A percentile compares a stretch with the other conserved stretches of the same genome.
phyloP scores from a whole-genome alignment of 2,888 invertebrate genomes.

The Erpobdella octoculata region DNA sequence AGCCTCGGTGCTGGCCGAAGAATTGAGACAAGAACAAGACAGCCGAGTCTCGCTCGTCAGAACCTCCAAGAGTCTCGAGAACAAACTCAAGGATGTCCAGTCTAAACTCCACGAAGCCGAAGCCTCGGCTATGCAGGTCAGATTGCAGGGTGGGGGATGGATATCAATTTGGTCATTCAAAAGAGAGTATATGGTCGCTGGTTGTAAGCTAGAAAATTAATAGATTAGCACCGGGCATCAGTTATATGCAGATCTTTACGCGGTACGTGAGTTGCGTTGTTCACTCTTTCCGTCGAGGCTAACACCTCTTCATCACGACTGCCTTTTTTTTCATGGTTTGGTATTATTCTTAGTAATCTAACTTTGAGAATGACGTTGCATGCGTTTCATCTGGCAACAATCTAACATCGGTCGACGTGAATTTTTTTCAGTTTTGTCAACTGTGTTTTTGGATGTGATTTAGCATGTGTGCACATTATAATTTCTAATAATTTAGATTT shows the following conservation, averaged over 20 bases:
- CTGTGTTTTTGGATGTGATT: too few species aligned
- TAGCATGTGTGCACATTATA: too few species aligned
- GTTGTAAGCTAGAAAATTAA: background rate
- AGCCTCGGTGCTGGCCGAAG: slow-evolving; percentile 5
- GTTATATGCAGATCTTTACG: background rate
- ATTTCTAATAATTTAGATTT: too few species aligned
- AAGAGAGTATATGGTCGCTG: background rate
- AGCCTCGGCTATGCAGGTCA: slow-evolving; percentile 93
- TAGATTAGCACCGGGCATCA: background rate
- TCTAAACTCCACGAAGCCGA: slow-evolving; percentile 65
- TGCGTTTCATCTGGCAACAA: too few species aligned
- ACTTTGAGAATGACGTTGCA: too few species aligned
- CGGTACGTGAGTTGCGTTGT: background rate
- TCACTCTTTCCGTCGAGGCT: too few species aligned
- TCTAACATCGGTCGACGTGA: too few species aligned
- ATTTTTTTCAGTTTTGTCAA: too few species aligned
- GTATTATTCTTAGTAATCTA: too few species aligned
- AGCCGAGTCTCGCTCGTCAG: slow-evolving; percentile 94
- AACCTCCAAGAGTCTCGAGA: slow-evolving; percentile 68
- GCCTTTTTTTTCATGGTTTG: too few species aligned
- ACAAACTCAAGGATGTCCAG: slow-evolving; percentile 13
- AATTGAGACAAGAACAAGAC: slow-evolving; percentile 54
- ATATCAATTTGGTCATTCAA: background rate
- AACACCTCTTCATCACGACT: too few species aligned
- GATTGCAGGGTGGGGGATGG: slow-evolving; percentile 53